Evolutionary conservation across 2,113 vertebrate genomes (phyloP), one percentile per base, ranked within the genome.

Genomic region (Emydura subglobosa): DNA sequence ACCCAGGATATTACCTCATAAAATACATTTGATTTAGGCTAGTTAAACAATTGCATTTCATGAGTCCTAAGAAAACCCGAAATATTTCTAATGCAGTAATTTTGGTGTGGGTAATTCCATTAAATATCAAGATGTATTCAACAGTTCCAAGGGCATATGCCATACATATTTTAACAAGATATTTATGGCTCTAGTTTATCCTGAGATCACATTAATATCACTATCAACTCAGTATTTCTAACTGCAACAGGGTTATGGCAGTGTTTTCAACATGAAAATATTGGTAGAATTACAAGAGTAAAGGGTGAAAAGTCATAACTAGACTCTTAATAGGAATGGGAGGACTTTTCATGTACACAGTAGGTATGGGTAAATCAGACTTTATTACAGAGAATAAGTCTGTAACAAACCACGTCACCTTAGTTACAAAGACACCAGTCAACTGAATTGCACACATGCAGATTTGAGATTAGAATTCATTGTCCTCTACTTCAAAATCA

Each of bases 11-110:
- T 78, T 47, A 14, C 42, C 74, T 47, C 24, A 47, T 78, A 78
- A 78, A 78, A 47, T 29, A 78, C 7, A 7, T 88, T 90, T 72
- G 34, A 49, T 17, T 84, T 91, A 51, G 87, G 92, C 47, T 85
- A 34, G 82, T 31, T 27, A 25, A 88, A 79, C 88, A 93, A 91
- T 81, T 92, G 39, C 34, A 82, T 89, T 93, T 93, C n/a, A 91
- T 85, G 80, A 85, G 78, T 79, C 12, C 85, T 83, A 27, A 72
- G 3, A 79, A 16, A 31, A 78, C 55, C 59, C 31, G 88, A 91
- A 89, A 59, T 74, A 85, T 54, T 94, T 93, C 79, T 31, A n/a
- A 94, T 72, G 0, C 6, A 57, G 1, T 39, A 16, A n/a, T 74
- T 92, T 85, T 83, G 34, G n/a, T 82, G 19, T 81, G 65, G 31